Evolutionary conservation across 1,140 invertebrate species (phyloP).

Genomic region (Drosophila ercepeae): DNA sequence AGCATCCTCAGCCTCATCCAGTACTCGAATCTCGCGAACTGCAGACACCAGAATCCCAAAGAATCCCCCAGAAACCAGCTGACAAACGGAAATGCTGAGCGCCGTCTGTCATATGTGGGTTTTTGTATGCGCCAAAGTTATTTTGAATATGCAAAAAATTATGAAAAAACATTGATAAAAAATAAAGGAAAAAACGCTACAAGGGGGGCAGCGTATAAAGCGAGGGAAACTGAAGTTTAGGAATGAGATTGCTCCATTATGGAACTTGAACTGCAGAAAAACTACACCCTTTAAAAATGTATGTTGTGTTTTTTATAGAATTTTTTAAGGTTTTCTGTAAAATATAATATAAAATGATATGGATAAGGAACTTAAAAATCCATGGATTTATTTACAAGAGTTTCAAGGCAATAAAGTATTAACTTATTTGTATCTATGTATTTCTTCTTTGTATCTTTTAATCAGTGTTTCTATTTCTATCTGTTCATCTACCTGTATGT

Average conservation of each 20-base stretch:
- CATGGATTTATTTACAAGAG: too few relatives aligned
- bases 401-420: too few relatives aligned
- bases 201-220: not conserved
- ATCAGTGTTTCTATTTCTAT: too few relatives aligned
- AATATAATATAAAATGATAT: too few relatives aligned
- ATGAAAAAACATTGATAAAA: constrained; percentile 41
- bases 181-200: constrained; percentile 13
- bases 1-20: constrained; percentile 28
- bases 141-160: constrained; percentile 79
- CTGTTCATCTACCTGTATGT: too few relatives aligned
- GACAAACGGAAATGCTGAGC: constrained; percentile 74
- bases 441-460: too few relatives aligned
- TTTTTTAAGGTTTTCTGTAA: not conserved
- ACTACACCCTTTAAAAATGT: not conserved
- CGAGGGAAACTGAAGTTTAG: constrained; percentile 35
- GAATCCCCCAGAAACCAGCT: constrained; percentile 60
- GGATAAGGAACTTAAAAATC: too few relatives aligned
- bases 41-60: constrained; percentile 21
- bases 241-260: constrained; percentile 64
- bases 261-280: constrained; percentile 7
- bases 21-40: not conserved
- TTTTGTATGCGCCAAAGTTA: constrained; percentile 63
- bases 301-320: not conserved
- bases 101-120: constrained; percentile 60
- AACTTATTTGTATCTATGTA: too few relatives aligned